Evolutionary conservation across 2,888 invertebrate species (phyloP).

Genomic region (Myopa testacea): DNA sequence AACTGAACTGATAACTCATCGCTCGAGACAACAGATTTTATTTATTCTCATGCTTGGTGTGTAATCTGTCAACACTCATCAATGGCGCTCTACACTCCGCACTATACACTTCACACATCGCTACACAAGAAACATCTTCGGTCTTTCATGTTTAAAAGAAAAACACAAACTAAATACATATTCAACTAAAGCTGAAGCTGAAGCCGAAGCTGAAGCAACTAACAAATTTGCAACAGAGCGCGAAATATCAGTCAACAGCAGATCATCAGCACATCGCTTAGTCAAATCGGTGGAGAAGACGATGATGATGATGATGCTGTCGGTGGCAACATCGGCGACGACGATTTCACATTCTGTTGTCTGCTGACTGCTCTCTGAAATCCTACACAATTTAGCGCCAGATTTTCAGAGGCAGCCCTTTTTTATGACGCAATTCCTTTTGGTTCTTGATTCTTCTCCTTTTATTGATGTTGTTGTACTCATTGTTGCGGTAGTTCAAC

Average conservation of each 20-base stretch:
- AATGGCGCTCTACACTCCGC: background rate
- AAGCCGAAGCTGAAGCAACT: background rate
- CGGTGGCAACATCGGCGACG: background rate
- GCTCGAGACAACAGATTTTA: no score
- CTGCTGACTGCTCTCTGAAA: background rate
- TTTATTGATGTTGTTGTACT: background rate
- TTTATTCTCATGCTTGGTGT: background rate
- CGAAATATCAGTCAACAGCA: conserved; percentile 38
- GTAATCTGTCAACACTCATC: background rate
- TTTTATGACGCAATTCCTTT: background rate
- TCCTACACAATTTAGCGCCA: background rate
- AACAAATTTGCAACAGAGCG: conserved; percentile 30
- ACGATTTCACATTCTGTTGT: conserved; percentile 13
- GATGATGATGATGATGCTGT: background rate
- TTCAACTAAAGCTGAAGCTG: background rate
- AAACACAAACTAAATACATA: no score
- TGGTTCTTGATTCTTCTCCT: background rate
- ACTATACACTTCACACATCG: no score
- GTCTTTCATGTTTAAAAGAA: background rate
- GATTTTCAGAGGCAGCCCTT: conserved; percentile 1
- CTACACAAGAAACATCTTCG: background rate
- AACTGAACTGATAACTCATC: no score
- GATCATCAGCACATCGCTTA: conserved; percentile 9
- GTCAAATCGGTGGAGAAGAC: background rate
- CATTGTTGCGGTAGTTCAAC: background rate